phyloP scores from a whole-genome alignment of 2,797 vertebrate species.

The Typhlichthys subterraneus region DNA sequence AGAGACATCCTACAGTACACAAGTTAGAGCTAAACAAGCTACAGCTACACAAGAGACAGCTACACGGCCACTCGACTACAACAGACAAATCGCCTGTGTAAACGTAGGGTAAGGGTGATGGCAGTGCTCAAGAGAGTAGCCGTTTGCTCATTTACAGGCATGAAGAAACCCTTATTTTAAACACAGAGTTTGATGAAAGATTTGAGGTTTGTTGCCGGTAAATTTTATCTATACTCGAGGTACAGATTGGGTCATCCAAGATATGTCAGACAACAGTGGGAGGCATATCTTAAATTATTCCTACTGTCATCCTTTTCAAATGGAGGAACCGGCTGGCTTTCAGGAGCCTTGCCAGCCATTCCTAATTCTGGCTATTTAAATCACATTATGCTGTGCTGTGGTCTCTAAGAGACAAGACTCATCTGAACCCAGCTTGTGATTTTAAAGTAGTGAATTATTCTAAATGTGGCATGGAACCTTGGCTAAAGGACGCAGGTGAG shows the following conservation, averaged over 20 bases:
- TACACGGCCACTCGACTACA: no score
- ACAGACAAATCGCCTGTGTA: no score
- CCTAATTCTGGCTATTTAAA: conserved; percentile 17
- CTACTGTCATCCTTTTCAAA: conserved; percentile 32
- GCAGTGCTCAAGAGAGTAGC: not conserved
- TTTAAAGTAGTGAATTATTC: not conserved
- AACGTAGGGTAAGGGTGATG: no score
- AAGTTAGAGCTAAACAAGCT: no score
- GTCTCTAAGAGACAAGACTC: conserved; percentile 1
- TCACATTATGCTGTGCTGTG: conserved; percentile 11
- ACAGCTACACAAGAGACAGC: no score
- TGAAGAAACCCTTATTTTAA: conserved; percentile 23
- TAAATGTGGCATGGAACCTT: not conserved
- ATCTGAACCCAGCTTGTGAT: not conserved
- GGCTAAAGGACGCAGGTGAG: not conserved
- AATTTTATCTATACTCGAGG: conserved; percentile 30
- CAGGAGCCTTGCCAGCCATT: conserved; percentile 12
- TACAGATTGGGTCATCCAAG: conserved; percentile 32
- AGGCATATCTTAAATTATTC: conserved; percentile 46
- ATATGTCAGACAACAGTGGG: conserved; percentile 31
- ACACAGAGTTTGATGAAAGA: conserved; percentile 32
- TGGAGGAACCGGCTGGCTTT: conserved; percentile 19
- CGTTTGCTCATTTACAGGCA: conserved; percentile 27
- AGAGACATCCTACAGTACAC: no score
- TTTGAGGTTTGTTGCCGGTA: conserved; percentile 15